phyloP scores from a whole-genome alignment of 2,113 vertebrate species.

The Pedetes capensis region DNA sequence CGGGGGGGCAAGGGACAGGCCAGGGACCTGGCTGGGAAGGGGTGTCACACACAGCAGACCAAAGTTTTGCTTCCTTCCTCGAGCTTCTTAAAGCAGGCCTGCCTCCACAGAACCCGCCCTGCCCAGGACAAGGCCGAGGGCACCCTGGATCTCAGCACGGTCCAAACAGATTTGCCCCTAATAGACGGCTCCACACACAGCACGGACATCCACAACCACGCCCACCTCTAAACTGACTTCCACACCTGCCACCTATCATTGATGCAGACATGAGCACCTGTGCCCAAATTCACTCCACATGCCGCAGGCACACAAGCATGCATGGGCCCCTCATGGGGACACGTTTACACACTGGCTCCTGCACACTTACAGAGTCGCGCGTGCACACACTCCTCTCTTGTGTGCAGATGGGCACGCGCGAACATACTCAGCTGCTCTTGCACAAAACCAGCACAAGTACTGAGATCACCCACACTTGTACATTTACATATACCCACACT shows the following conservation, averaged over 20 bases:
- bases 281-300: background rate
- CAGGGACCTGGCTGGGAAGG: too few relatives aligned
- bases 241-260: background rate
- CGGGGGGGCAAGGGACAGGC: too few relatives aligned
- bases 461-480: too few relatives aligned
- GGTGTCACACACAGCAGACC: background rate
- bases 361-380: background rate
- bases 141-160: too few relatives aligned
- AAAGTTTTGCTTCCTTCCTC: rapidly evolving
- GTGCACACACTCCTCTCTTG: background rate
- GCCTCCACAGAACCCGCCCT: rapidly evolving
- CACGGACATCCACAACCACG: background rate
- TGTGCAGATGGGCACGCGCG: background rate
- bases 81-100: background rate
- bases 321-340: rapidly evolving
- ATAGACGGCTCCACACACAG: too few relatives aligned
- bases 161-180: too few relatives aligned
- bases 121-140: background rate
- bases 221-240: background rate
- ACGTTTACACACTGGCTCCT: background rate
- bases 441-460: background rate
- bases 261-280: rapidly evolving
- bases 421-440: rapidly evolving
- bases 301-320: background rate
- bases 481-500: background rate